phyloP scores from a whole-genome alignment of 2,113 vertebrate genomes.

The Chaenocephalus aceratus region DNA sequence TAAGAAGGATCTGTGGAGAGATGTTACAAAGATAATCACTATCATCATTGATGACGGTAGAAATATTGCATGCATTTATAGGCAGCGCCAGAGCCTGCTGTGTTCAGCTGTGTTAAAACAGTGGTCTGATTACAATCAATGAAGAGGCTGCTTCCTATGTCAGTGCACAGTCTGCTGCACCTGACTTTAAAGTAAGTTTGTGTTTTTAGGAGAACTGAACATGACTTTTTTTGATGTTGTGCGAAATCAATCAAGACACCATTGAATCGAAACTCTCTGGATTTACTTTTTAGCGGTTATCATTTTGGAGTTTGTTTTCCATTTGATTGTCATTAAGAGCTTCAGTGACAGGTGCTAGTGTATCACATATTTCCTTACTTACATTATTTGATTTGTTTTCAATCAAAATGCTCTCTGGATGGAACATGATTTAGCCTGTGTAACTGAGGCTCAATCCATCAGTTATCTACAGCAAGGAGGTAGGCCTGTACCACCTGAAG shows the following conservation, averaged over 20 bases:
- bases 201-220: neutral
- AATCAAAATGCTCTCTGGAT: slow-evolving; percentile 24
- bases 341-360: slow-evolving; percentile 6
- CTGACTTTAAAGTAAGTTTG: neutral
- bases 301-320: neutral
- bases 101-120: neutral
- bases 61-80: too few species aligned
- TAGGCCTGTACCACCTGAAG: slow-evolving; percentile 53
- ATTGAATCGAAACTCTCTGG: neutral
- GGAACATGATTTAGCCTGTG: slow-evolving; percentile 13
- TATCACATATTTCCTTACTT: neutral
- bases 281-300: neutral
- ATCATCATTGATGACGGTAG: neutral
- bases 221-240: neutral
- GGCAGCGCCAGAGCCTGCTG: neutral
- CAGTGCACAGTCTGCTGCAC: neutral
- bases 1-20: neutral
- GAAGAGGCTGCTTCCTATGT: neutral
- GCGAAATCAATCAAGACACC: neutral
- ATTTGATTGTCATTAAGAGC: neutral
- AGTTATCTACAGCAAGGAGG: slow-evolving; percentile 40
- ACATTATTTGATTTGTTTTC: slow-evolving; percentile 6
- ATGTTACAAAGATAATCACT: neutral
- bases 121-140: neutral
- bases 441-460: slow-evolving; percentile 29